Conservation (phyloP, 2,888 invertebrate genomes). For the Folsomia manolachei region DNA sequence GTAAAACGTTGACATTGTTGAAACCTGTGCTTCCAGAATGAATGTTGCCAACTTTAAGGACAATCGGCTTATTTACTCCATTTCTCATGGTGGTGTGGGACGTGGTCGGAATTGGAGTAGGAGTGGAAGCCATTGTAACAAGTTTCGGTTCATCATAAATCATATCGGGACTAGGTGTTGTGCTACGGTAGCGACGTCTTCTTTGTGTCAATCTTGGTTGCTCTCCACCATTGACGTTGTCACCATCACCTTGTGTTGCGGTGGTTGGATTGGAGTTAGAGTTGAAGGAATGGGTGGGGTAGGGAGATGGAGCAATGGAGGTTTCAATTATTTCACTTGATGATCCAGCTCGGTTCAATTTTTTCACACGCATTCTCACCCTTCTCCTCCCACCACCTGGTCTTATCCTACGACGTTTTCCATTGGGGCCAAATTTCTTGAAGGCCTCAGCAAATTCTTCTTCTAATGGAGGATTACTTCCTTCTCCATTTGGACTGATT, state of each 20-base stretch:
- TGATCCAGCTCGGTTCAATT: conserved; percentile 25
- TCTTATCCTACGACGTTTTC: conserved; percentile 31
- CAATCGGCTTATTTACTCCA: conserved; percentile 40
- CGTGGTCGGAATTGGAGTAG: not conserved
- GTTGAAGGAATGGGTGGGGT: no score
- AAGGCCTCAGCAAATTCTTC: conserved; percentile 49
- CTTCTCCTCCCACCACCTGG: conserved; percentile 28
- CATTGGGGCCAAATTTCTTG: conserved; percentile 35
- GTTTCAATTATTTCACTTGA: not conserved
- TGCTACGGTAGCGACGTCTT: conserved; percentile 30
- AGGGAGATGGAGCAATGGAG: no score
- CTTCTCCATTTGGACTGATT: conserved; percentile 42
- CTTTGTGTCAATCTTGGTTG: not conserved
- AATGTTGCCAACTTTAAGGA: conserved; percentile 37
- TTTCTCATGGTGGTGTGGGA: conserved; percentile 28
- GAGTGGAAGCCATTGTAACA: not conserved
- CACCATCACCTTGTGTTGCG: no score
- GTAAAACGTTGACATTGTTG: conserved; percentile 18
- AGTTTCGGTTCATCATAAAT: no score
- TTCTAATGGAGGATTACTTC: conserved; percentile 42
- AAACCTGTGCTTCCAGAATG: conserved; percentile 18
- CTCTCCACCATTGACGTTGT: not conserved
- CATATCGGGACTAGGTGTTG: conserved; percentile 25
- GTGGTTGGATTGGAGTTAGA: not conserved
- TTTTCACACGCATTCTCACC: conserved; percentile 38